Percentiles rank a stretch among this genome's conserved stretches.
phyloP scores from a whole-genome alignment of 2,113 vertebrate species.

The Etia nguti region DNA sequence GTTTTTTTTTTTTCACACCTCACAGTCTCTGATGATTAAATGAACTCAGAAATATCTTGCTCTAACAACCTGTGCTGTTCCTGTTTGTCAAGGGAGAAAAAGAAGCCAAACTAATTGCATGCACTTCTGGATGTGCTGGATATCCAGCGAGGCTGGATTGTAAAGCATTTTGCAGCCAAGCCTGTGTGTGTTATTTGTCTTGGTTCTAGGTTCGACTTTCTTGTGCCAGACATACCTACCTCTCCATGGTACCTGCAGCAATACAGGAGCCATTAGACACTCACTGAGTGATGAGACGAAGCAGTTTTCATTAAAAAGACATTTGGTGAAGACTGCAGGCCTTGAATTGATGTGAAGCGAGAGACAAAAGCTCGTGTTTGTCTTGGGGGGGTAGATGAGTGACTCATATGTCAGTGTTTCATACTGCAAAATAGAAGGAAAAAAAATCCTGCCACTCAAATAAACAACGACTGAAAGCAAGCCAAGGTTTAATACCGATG shows the following conservation, averaged over 20 bases:
- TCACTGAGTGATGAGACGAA: conserved; percentile 59
- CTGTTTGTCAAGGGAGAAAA: conserved; percentile 15
- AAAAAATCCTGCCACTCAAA: conserved; percentile 35
- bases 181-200: conserved; percentile 1
- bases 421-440: conserved; percentile 1
- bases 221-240: conserved; percentile 27
- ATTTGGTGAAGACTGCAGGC: conserved; percentile 59
- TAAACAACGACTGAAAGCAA: conserved; percentile 19
- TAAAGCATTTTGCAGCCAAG: not conserved
- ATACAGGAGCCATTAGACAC: conserved; percentile 52
- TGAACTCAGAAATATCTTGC: conserved; percentile 44
- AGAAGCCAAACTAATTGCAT: conserved; percentile 46
- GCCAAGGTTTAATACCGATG: conserved; percentile 35
- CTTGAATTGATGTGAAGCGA: conserved; percentile 39
- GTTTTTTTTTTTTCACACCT: conserved; percentile 10
- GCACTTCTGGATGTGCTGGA: conserved; percentile 15
- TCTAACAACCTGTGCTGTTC: conserved; percentile 31
- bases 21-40: conserved; percentile 49
- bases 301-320: conserved; percentile 71
- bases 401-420: conserved; percentile 45
- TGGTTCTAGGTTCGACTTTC: conserved; percentile 7
- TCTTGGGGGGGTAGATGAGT: not conserved
- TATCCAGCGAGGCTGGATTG: conserved; percentile 5
- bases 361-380: conserved; percentile 38
- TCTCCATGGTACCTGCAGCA: conserved; percentile 53